These are phyloP conservation scores for Invenusta paracnida DNA, from an alignment of 2,888 invertebrate genomes.

Conservation along the genomic window DNA sequence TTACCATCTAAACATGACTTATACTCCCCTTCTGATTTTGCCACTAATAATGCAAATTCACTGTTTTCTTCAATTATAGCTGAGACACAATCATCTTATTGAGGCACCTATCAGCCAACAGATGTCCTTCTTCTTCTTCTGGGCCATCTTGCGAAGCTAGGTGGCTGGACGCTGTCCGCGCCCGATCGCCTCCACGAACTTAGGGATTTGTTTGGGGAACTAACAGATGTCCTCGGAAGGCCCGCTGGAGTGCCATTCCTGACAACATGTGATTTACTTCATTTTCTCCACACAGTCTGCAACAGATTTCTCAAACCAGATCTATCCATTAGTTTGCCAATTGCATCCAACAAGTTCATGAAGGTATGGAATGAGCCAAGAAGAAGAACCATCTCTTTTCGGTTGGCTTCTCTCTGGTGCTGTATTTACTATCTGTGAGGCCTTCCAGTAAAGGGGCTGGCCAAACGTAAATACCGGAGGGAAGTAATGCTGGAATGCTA, in stretches of 20 bases:
- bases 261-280: constrained; percentile 40
- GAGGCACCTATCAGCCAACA: constrained; percentile 42
- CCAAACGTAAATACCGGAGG: constrained; percentile 30
- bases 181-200: no score
- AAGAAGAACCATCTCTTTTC: constrained; percentile 34
- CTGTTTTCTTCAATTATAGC: constrained; percentile 24
- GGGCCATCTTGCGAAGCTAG: no score
- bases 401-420: constrained; percentile 39
- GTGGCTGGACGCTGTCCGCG: no score
- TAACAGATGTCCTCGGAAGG: constrained; percentile 43
- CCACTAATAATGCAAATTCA: constrained; percentile 37
- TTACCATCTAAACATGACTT: no score
- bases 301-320: constrained; percentile 35
- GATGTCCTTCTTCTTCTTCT: no score
- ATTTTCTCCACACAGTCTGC: constrained; percentile 35
- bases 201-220: no score
- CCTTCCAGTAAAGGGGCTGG: constrained; percentile 40
- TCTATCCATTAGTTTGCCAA: constrained; percentile 38
- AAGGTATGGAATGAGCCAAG: constrained; percentile 36
- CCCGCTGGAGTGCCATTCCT: constrained; percentile 36
- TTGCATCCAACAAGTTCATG: constrained; percentile 38
- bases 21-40: constrained; percentile 33
- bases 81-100: constrained; percentile 38
- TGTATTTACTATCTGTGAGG: constrained; percentile 34
- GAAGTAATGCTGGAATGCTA: constrained; percentile 35